Evolutionary conservation across 1,140 invertebrate genomes (phyloP), one percentile per base, ranked within the genome.

Genomic region (Mercenaria mercenaria): DNA sequence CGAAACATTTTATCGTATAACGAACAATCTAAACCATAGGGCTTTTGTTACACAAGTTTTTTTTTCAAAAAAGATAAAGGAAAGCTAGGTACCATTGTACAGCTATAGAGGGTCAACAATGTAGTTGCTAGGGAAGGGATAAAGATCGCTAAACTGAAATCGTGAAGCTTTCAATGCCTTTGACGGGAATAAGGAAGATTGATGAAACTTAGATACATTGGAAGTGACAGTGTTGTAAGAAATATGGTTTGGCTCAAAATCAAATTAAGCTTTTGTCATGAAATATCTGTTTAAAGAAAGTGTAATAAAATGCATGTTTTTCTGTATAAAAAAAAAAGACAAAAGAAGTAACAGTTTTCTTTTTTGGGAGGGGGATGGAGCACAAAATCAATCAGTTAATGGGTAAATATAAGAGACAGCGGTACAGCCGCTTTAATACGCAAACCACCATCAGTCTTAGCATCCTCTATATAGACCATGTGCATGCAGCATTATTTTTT

Each of bases 1-100:
- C 29, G 34, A 72, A 72, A 72, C 67, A 41, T 41, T 72, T 72
- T 72, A 72, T 72, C 67, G 37, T 23, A 72, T 39, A 72, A 72
- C 67, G 23, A 72, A 26, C 39, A 39, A 72, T 39, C 37, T 39
- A 29, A 39, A 72, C 32, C 10, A 37, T 4, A 37, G 11, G 15
- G 67, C 37, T n/a, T 72, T 72, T 72, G 67, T 72, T 41, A 39
- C 26, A 8, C 15, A 15, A 47, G 6, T 47, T n/a, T 59, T 72
- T 39, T 72, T 72, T 39, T 72, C 10, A n/a, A 72, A 39, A 72
- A 39, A 41, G 67, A 72, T 72, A 72, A 72, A 72, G 15, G 67
- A 41, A 72, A 72, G 67, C 67, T 72, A 39, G n/a, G 34, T n/a
- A 23, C 34, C 23, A 72, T 72, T 72, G 67, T 72, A 39, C 37